These are phyloP conservation scores for Caenorhabditis drosophilae DNA, from an alignment of 2,888 invertebrate genomes.

Conservation along the genomic window DNA sequence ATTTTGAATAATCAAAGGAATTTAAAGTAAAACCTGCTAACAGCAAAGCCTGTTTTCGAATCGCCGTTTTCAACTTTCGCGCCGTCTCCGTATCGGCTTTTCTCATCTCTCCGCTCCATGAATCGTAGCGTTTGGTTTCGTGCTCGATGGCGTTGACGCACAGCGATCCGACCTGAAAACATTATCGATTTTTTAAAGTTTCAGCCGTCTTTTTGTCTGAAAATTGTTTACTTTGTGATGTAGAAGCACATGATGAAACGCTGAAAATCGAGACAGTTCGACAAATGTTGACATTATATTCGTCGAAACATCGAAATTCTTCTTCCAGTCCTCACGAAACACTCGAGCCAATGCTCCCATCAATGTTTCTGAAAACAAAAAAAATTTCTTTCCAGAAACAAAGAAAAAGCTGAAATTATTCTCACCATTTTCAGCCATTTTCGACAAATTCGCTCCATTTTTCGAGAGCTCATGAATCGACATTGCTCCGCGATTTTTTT, in stretches of 20 bases:
- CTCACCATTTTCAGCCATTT: slow-evolving; percentile 93
- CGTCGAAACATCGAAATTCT: slow-evolving; percentile 91
- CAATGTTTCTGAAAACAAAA: slow-evolving; percentile 77
- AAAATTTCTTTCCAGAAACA: slow-evolving; percentile 2
- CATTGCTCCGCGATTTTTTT: slow-evolving; percentile 87
- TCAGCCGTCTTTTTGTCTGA: too few relatives aligned
- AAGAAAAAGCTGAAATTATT: background rate
- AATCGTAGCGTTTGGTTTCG: slow-evolving; percentile 89
- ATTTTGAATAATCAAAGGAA: too few relatives aligned
- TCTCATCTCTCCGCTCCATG: slow-evolving; percentile 77
- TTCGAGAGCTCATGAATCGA: slow-evolving; percentile 88
- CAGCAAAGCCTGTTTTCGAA: slow-evolving; percentile 92
- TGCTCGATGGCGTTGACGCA: slow-evolving; percentile 95
- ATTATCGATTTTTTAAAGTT: too few relatives aligned
- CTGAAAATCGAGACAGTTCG: slow-evolving; percentile 92
- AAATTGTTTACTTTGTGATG: slow-evolving; percentile 84
- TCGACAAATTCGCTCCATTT: slow-evolving; percentile 90
- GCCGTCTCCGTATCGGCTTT: slow-evolving; percentile 60
- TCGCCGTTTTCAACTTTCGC: slow-evolving; percentile 83
- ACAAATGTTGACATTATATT: slow-evolving; percentile 96
- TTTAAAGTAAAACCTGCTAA: too few relatives aligned
- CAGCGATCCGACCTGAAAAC: slow-evolving; percentile 78
- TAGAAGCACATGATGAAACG: slow-evolving; percentile 90
- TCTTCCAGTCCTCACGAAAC: slow-evolving; percentile 94
- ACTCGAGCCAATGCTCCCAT: slow-evolving; percentile 93